phyloP scores from a whole-genome alignment of 2,797 vertebrate genomes.

The Lerista edwardsae region DNA sequence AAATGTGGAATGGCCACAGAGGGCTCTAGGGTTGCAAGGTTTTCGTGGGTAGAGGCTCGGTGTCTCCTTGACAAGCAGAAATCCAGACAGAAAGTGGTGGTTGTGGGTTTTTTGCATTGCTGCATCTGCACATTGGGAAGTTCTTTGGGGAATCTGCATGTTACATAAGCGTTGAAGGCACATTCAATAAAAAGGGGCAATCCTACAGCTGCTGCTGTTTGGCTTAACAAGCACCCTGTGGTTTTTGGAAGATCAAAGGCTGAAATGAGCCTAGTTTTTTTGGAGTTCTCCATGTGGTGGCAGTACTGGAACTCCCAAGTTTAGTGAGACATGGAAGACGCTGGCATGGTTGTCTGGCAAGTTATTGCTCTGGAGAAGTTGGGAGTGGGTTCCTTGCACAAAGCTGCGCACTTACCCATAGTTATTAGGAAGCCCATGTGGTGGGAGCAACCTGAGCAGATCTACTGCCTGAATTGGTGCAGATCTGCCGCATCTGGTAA shows the following conservation, averaged over 20 bases:
- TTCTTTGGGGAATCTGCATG: not conserved
- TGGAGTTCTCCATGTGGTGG: not conserved
- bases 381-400: not conserved
- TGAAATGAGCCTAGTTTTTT: not conserved
- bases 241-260: not conserved
- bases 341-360: not conserved
- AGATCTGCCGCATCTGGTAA: too few relatives aligned
- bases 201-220: not conserved
- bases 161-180: not conserved
- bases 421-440: not conserved
- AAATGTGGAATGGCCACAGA: constrained; percentile 7
- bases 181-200: not conserved
- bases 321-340: not conserved
- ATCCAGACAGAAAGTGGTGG: not conserved
- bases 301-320: not conserved
- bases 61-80: not conserved
- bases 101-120: not conserved
- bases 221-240: not conserved
- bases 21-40: not conserved
- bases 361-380: not conserved
- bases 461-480: too few relatives aligned
- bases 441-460: too few relatives aligned
- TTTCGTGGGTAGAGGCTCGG: not conserved
- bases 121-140: not conserved
- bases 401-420: too few relatives aligned